These are phyloP conservation scores for Panagrolaimus sp. DNA, from an alignment of 1,140 invertebrate genomes.

Conservation along the genomic window DNA sequence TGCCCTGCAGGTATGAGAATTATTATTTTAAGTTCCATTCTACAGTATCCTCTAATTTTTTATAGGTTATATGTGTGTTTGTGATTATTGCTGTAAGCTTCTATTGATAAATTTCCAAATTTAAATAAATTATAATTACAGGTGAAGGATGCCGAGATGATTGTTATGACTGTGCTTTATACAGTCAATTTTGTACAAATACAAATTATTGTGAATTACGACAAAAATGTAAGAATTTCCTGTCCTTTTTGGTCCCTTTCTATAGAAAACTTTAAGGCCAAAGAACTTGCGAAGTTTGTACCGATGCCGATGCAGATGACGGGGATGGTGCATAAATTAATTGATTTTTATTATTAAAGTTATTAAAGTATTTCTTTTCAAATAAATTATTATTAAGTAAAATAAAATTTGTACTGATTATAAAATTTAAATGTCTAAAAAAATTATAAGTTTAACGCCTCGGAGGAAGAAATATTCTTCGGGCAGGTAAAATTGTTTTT, in stretches of 20 bases:
- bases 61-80: slow-evolving; percentile 28
- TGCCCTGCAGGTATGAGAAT: slow-evolving; percentile 26
- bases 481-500: not conserved
- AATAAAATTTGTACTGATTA: slow-evolving; percentile 14
- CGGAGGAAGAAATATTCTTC: not conserved
- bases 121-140: not conserved
- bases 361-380: not conserved
- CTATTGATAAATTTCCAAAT: not conserved
- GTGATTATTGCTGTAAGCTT: slow-evolving; percentile 30
- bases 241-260: not conserved
- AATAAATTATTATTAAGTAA: not conserved
- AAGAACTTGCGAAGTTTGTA: slow-evolving; percentile 24
- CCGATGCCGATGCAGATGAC: slow-evolving; percentile 6
- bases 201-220: slow-evolving; percentile 27
- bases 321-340: not conserved
- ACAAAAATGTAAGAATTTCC: slow-evolving; percentile 28
- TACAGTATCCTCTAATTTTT: too few relatives aligned
- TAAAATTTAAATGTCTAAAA: not conserved
- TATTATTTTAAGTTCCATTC: too few relatives aligned
- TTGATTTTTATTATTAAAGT: not conserved
- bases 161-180: slow-evolving; percentile 29
- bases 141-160: slow-evolving; percentile 28
- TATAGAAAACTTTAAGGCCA: not conserved
- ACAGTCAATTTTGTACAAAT: slow-evolving; percentile 26
- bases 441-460: not conserved